These are phyloP conservation scores for Chiloscyllium punctatum DNA, from an alignment of 2,797 vertebrate species.

Conservation along the genomic window DNA sequence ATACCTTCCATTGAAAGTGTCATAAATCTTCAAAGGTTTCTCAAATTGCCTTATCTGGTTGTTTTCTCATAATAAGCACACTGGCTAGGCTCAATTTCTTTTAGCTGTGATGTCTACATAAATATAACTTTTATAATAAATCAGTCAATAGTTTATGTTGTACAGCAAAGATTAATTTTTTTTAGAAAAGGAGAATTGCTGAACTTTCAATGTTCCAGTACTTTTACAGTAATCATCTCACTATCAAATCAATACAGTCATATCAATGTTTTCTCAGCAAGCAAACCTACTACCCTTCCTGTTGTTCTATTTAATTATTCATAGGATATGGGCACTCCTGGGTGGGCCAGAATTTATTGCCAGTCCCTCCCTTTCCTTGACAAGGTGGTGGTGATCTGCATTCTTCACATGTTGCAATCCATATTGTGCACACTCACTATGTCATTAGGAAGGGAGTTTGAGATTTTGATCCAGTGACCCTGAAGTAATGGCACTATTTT, in stretches of 20 bases:
- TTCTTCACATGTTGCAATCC: too few relatives aligned
- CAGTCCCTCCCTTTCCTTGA: too few relatives aligned
- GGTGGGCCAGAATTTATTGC: too few relatives aligned
- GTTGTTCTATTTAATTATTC: neutral
- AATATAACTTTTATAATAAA: slow-evolving; percentile 14
- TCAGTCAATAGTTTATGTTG: neutral
- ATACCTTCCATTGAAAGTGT: neutral
- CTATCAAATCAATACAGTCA: neutral
- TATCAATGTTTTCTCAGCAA: neutral
- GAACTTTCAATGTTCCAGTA: neutral
- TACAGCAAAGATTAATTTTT: neutral
- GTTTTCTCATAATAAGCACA: too few relatives aligned
- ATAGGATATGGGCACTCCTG: too few relatives aligned
- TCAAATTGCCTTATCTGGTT: neutral
- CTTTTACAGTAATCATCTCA: neutral
- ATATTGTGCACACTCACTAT: too few relatives aligned
- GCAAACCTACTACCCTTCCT: too few relatives aligned
- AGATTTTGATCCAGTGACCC: too few relatives aligned
- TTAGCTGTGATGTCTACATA: neutral
- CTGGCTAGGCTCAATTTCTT: neutral
- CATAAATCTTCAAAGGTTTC: neutral
- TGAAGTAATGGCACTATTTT: too few relatives aligned
- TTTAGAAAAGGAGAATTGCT: neutral
- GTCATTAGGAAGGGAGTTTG: too few relatives aligned
- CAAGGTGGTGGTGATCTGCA: too few relatives aligned